These are phyloP conservation scores for cattle (Bos taurus) DNA, from an alignment of 2,113 vertebrate genomes.

Conservation along the genomic window DNA sequence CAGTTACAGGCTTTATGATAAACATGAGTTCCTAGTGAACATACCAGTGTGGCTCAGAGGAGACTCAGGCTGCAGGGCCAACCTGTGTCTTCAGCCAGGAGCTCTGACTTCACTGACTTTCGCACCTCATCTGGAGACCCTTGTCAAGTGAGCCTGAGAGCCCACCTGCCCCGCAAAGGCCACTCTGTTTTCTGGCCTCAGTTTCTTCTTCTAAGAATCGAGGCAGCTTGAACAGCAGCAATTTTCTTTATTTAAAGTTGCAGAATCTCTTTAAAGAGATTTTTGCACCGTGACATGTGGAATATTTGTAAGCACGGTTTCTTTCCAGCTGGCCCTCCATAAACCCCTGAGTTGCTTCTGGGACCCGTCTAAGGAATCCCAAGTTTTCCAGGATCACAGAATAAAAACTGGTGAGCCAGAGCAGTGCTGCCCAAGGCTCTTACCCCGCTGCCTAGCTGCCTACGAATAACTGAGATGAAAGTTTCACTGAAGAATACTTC, in stretches of 20 bases:
- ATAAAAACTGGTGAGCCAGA: background rate
- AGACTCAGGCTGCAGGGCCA: accelerated
- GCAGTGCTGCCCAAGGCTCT: background rate
- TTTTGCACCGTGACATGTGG: background rate
- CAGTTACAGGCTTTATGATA: background rate
- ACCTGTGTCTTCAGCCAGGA: accelerated
- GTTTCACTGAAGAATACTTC: background rate
- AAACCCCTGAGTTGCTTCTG: background rate
- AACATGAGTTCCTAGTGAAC: background rate
- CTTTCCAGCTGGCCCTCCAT: background rate
- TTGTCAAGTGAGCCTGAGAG: background rate
- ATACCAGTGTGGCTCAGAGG: accelerated
- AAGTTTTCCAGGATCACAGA: background rate
- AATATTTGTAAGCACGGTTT: background rate
- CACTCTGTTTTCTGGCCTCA: background rate
- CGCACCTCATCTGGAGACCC: background rate
- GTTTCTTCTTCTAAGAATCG: background rate
- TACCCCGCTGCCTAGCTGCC: accelerated
- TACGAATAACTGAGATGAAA: background rate
- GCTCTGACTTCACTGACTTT: background rate
- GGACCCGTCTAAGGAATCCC: background rate
- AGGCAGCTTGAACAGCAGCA: background rate
- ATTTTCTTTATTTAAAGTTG: background rate
- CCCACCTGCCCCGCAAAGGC: accelerated
- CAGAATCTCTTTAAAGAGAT: background rate